Evolutionary conservation across 2,888 invertebrate species (phyloP).

Genomic region (Cerastis leucographa): DNA sequence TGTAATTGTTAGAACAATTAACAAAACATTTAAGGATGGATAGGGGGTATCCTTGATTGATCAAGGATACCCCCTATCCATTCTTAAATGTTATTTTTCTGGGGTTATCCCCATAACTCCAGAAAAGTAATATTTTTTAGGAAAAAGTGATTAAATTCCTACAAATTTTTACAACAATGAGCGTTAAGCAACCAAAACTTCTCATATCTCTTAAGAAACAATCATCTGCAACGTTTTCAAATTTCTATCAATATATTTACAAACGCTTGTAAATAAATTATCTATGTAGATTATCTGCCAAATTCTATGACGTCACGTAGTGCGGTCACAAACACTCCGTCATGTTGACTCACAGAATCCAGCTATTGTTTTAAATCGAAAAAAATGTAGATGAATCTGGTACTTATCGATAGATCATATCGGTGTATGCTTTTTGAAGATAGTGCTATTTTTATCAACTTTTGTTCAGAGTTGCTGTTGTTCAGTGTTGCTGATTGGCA

Average conservation of each 20-base stretch:
- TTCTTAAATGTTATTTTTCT: too few species aligned
- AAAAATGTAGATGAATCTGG: background rate
- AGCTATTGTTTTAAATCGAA: conserved; percentile 19
- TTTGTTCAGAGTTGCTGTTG: background rate
- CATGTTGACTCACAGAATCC: conserved; percentile 22
- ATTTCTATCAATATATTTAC: conserved; percentile 14
- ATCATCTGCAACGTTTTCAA: background rate
- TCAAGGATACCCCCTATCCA: too few species aligned
- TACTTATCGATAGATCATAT: conserved; percentile 13
- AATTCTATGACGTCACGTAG: conserved; percentile 33
- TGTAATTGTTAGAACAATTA: too few species aligned
- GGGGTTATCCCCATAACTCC: too few species aligned
- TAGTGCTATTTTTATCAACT: conserved; percentile 15
- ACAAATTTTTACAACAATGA: too few species aligned
- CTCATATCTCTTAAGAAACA: background rate
- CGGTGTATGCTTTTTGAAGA: background rate
- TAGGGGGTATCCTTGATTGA: too few species aligned
- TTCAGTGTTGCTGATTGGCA: background rate
- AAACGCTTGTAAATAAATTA: background rate
- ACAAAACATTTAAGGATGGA: too few species aligned
- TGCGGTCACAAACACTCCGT: conserved; percentile 8
- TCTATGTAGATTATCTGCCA: conserved; percentile 24
- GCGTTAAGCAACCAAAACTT: background rate
- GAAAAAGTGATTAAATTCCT: too few species aligned
- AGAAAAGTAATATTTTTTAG: too few species aligned